Percentiles rank a stretch among this genome's conserved stretches.
Evolutionary conservation across 2,113 vertebrate species (phyloP).

Genomic region (Paralichthys olivaceus): DNA sequence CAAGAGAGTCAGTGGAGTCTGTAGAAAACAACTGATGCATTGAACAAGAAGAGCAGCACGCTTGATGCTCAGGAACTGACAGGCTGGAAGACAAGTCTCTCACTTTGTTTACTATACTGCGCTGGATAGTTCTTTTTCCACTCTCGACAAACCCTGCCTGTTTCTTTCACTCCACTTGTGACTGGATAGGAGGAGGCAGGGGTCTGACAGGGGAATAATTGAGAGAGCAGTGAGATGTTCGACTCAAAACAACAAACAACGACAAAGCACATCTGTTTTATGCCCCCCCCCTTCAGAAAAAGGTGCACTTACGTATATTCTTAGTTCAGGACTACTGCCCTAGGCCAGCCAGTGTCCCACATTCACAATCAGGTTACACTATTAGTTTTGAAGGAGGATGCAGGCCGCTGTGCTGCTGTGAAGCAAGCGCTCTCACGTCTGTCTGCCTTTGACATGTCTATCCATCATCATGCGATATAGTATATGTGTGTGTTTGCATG

Average conservation of each 20-base stretch:
- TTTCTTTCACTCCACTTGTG: slow-evolving; percentile 16
- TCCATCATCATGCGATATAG: slow-evolving; percentile 54
- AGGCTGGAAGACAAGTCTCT: slow-evolving; percentile 46
- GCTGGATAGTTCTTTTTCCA: slow-evolving; percentile 41
- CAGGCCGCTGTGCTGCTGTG: slow-evolving; percentile 26
- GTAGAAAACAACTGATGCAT: slow-evolving; percentile 56
- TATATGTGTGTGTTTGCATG: neutral
- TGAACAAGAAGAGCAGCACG: slow-evolving; percentile 46
- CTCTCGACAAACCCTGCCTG: slow-evolving; percentile 24
- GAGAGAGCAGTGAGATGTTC: slow-evolving; percentile 16
- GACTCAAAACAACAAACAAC: slow-evolving; percentile 47
- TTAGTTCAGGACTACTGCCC: slow-evolving; percentile 58
- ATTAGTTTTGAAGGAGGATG: slow-evolving; percentile 60
- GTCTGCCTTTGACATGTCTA: slow-evolving; percentile 58
- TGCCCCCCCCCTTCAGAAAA: slow-evolving; percentile 2
- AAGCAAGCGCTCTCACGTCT: slow-evolving; percentile 40
- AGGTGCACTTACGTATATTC: slow-evolving; percentile 55
- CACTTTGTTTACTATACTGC: slow-evolving; percentile 29
- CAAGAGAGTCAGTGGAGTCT: slow-evolving; percentile 48
- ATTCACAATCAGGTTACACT: slow-evolving; percentile 70
- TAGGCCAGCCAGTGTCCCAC: slow-evolving; percentile 65
- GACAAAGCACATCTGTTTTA: slow-evolving; percentile 43
- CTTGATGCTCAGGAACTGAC: slow-evolving; percentile 52
- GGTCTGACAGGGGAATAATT: neutral
- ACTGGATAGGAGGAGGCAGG: neutral